Conservation (phyloP, 30 jellyfish, hydroid and myxozoan genomes). For the Catostylus mosaicus region DNA sequence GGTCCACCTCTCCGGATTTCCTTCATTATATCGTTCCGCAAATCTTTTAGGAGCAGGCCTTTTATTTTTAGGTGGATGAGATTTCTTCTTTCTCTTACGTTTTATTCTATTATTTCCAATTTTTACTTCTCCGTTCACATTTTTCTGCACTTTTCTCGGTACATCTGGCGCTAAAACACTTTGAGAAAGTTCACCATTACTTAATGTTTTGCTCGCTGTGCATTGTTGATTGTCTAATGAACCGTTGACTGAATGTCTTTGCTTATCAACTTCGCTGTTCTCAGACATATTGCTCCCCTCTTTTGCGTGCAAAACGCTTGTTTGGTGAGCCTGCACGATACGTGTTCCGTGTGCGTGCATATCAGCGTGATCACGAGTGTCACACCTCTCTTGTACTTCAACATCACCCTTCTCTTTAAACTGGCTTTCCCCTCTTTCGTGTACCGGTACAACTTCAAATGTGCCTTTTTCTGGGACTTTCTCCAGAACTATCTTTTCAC, state of each 20-base stretch:
- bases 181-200: neutral
- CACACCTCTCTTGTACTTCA: neutral
- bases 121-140: neutral
- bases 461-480: conserved; percentile 34
- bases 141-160: neutral
- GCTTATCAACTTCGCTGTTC: neutral
- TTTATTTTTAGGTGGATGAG: neutral
- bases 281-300: neutral
- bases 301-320: neutral
- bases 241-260: too few species aligned
- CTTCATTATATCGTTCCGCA: neutral
- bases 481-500: conserved; percentile 17
- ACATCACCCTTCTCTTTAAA: neutral
- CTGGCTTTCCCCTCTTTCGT: neutral
- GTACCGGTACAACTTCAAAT: conserved; percentile 3
- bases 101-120: neutral
- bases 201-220: neutral
- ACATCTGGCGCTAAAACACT: too few species aligned
- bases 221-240: neutral
- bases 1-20: neutral
- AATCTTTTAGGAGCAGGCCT: neutral
- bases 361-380: neutral
- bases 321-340: neutral
- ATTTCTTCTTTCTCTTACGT: neutral
- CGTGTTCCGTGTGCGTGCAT: neutral